A percentile compares a stretch with the other conserved stretches of the same genome.
phyloP scores from a whole-genome alignment of 2,113 vertebrate species.

The Trachemys scripta region DNA sequence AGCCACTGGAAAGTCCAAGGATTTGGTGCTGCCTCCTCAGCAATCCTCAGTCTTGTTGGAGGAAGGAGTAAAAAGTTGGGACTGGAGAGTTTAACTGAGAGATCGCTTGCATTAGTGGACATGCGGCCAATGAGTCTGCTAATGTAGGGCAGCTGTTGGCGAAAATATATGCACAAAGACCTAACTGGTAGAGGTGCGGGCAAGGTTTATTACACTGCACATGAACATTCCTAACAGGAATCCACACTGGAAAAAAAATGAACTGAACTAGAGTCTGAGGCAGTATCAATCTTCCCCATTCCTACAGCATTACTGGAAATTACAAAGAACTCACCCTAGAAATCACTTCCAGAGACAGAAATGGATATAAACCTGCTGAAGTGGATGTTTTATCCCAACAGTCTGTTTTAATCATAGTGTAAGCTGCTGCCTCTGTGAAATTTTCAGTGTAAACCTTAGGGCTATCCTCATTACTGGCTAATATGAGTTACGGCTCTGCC shows the following conservation, averaged over 20 bases:
- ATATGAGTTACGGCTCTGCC: constrained; percentile 39
- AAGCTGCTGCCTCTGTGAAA: constrained; percentile 56
- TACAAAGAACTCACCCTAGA: constrained; percentile 66
- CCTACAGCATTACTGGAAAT: constrained; percentile 77
- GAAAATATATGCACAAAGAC: constrained; percentile 31
- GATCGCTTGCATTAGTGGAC: neutral
- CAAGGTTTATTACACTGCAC: constrained; percentile 46
- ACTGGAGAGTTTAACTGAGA: neutral
- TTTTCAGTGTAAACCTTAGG: constrained; percentile 56
- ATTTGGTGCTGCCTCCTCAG: neutral
- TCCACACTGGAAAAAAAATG: constrained; percentile 70
- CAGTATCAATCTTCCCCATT: constrained; percentile 64
- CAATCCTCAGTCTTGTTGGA: neutral
- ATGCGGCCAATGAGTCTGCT: constrained; percentile 12
- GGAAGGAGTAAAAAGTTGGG: neutral
- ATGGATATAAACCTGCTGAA: constrained; percentile 65
- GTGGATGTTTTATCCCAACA: constrained; percentile 75
- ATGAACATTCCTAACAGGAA: constrained; percentile 42
- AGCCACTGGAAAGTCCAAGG: neutral
- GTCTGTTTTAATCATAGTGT: constrained; percentile 74
- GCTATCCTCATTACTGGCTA: constrained; percentile 62
- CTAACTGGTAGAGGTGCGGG: neutral
- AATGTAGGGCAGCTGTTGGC: neutral
- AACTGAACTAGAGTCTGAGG: constrained; percentile 60
- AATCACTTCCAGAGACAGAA: constrained; percentile 74